Conservation (phyloP, 2,888 invertebrate species). For the Leptodirus hochenwartii region DNA sequence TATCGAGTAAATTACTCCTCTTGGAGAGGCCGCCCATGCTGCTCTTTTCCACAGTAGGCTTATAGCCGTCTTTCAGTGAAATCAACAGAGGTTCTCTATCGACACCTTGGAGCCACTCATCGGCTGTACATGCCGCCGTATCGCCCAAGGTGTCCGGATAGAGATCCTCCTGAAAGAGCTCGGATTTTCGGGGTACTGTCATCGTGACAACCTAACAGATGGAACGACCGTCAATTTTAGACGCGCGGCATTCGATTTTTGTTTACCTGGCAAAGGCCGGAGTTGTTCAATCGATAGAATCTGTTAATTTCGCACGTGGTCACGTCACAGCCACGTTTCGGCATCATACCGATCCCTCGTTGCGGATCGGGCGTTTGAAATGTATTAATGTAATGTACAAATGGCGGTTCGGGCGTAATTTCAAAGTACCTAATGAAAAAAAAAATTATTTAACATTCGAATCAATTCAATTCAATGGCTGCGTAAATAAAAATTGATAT, state of each 20-base stretch:
- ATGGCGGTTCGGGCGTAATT: slow-evolving; percentile 85
- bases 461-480: no score
- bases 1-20: slow-evolving; percentile 63
- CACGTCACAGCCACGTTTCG: slow-evolving; percentile 91
- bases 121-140: slow-evolving; percentile 72
- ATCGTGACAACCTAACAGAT: slow-evolving; percentile 61
- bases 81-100: slow-evolving; percentile 84
- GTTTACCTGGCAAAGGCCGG: slow-evolving; percentile 70
- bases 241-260: background rate
- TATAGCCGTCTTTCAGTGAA: slow-evolving; percentile 68
- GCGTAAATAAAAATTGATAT: no score
- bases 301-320: slow-evolving; percentile 86
- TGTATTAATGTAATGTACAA: slow-evolving; percentile 92
- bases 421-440: slow-evolving; percentile 29
- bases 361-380: slow-evolving; percentile 97
- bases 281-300: slow-evolving; percentile 90
- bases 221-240: slow-evolving; percentile 2
- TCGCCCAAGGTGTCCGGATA: slow-evolving; percentile 92
- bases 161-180: slow-evolving; percentile 91
- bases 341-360: slow-evolving; percentile 94
- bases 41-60: slow-evolving; percentile 48
- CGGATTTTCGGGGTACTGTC: slow-evolving; percentile 95
- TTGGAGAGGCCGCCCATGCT: slow-evolving; percentile 49
- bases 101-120: slow-evolving; percentile 81
- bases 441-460: background rate